phyloP scores from a whole-genome alignment of 1,140 invertebrate species.

The Popillia japonica region DNA sequence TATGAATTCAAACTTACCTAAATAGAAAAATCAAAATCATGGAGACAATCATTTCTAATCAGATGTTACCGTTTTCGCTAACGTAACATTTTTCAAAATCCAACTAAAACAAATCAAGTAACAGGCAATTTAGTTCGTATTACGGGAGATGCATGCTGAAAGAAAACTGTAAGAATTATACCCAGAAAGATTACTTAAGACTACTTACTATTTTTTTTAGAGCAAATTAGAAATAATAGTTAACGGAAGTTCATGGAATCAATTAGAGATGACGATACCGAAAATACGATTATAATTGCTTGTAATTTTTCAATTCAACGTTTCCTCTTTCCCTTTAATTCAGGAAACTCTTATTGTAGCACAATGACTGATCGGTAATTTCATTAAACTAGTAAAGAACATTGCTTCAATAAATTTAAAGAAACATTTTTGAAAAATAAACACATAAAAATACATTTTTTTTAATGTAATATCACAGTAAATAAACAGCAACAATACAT shows the following conservation, averaged over 20 bases:
- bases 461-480: not conserved
- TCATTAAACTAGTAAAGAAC: not conserved
- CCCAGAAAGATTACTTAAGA: not conserved
- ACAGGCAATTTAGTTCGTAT: not conserved
- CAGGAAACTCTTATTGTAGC: not conserved
- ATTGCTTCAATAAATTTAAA: not conserved
- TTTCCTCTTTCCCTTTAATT: slow-evolving; percentile 32
- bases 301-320: slow-evolving; percentile 24
- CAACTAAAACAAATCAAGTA: not conserved
- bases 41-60: not conserved
- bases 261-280: slow-evolving; percentile 34
- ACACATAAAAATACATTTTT: not conserved
- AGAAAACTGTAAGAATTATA: not conserved
- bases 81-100: not conserved
- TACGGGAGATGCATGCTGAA: not conserved
- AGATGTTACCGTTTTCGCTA: not conserved
- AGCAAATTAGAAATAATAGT: slow-evolving; percentile 36
- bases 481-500: too few species aligned
- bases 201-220: not conserved
- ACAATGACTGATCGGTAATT: not conserved
- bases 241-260: slow-evolving; percentile 1
- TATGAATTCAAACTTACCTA: slow-evolving; percentile 20
- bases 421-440: not conserved
- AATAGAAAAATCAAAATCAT: not conserved
- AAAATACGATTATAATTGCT: slow-evolving; percentile 36